Conservation (phyloP, 2,888 invertebrate species). For the Nemurella pictetii region DNA sequence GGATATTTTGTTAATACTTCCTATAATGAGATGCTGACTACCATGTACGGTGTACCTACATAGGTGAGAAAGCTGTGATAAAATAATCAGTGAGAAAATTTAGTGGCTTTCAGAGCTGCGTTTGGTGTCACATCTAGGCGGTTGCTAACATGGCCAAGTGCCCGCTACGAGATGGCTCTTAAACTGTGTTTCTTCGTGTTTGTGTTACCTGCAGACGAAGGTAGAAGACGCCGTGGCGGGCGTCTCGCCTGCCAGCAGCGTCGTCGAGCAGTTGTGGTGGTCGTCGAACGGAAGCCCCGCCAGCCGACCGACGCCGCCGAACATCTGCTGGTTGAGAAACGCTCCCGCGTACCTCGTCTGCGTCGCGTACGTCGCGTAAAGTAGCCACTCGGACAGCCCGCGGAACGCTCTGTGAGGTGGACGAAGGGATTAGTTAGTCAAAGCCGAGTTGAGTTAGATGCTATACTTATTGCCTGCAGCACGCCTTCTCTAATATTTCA, state of each 20-base stretch:
- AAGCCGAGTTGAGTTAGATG: constrained; percentile 71
- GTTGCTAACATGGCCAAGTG: too few species aligned
- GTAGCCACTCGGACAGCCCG: constrained; percentile 79
- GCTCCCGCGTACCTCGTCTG: constrained; percentile 81
- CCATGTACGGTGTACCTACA: too few species aligned
- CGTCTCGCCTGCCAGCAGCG: constrained; percentile 53
- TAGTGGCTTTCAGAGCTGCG: too few species aligned
- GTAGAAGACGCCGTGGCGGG: constrained; percentile 43
- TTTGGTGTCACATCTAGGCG: too few species aligned
- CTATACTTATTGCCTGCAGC: too few species aligned
- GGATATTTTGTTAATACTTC: too few species aligned
- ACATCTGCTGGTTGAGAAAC: constrained; percentile 71
- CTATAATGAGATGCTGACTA: too few species aligned
- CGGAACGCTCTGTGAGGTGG: constrained; percentile 70
- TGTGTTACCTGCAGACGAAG: constrained; percentile 58
- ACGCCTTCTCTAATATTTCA: too few species aligned
- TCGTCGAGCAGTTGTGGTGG: constrained; percentile 61
- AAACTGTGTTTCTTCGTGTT: too few species aligned
- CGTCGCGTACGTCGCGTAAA: constrained; percentile 76
- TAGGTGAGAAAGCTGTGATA: too few species aligned
- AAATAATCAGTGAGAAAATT: too few species aligned
- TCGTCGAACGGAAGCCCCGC: constrained; percentile 57
- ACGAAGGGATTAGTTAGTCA: constrained; percentile 17
- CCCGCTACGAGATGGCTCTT: too few species aligned
- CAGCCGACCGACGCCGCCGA: constrained; percentile 52